Evolutionary conservation across 2,113 vertebrate species (phyloP).

Genomic region (Lophotis ruficrista): DNA sequence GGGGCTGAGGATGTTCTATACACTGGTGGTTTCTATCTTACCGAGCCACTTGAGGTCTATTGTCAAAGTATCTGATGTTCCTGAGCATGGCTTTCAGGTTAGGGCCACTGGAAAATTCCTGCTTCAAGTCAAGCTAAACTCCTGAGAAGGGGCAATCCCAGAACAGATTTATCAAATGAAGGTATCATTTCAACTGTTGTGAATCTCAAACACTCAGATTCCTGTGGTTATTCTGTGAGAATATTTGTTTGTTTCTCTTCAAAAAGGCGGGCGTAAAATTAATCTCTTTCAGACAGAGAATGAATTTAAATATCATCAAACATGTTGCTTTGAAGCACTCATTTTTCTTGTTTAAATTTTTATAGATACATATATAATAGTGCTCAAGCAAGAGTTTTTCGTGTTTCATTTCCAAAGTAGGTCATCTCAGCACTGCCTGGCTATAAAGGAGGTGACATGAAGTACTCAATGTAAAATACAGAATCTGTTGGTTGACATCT

Average conservation of each 20-base stretch:
- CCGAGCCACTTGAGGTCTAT: not conserved
- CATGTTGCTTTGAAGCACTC: not conserved
- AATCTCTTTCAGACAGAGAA: slow-evolving; percentile 34
- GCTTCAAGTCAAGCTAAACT: not conserved
- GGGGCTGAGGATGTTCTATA: not conserved
- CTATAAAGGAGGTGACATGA: not conserved
- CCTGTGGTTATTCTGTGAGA: not conserved
- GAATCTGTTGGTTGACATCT: not conserved
- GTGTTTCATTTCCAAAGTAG: not conserved
- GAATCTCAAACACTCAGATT: not conserved
- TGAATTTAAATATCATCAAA: slow-evolving; percentile 54
- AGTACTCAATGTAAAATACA: not conserved
- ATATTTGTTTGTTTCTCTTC: slow-evolving; percentile 1
- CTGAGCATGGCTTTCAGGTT: not conserved
- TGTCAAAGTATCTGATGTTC: not conserved
- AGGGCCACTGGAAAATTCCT: not conserved
- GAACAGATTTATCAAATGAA: not conserved
- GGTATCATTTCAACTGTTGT: not conserved
- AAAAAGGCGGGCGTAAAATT: slow-evolving; percentile 3
- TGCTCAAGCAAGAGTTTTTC: not conserved
- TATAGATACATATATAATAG: not conserved
- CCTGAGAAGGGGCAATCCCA: not conserved
- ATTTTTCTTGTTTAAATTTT: slow-evolving; percentile 54
- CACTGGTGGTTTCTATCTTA: not conserved
- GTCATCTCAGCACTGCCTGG: not conserved